Evolutionary conservation across 1,140 invertebrate genomes (phyloP).

Genomic region (Carposina sasakii): DNA sequence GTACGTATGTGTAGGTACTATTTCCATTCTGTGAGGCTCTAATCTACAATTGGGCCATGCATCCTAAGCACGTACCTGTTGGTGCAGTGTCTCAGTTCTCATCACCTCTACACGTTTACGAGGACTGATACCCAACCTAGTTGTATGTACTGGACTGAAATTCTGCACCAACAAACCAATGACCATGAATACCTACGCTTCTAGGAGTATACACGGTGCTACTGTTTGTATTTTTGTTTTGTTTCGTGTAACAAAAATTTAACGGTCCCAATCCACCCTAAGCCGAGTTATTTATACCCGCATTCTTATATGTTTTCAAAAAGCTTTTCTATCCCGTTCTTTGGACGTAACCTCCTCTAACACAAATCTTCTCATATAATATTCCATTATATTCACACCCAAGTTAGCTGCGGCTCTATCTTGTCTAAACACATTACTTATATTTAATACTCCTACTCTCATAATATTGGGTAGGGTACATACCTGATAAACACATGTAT

Average conservation of each 20-base stretch:
- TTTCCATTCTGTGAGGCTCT: conserved; percentile 46
- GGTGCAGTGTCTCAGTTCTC: conserved; percentile 47
- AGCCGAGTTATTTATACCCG: conserved; percentile 60
- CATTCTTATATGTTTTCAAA: conserved; percentile 44
- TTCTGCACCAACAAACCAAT: conserved; percentile 42
- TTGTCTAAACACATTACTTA: background rate
- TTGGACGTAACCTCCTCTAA: conserved; percentile 45
- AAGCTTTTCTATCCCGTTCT: conserved; percentile 52
- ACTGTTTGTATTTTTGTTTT: conserved; percentile 58
- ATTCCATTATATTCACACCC: conserved; percentile 48
- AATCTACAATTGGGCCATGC: conserved; percentile 48
- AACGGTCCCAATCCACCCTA: conserved; percentile 55
- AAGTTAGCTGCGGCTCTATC: conserved; percentile 25
- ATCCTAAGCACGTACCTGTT: conserved; percentile 45
- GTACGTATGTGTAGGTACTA: conserved; percentile 64
- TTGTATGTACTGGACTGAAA: no score
- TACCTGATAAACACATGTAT: no score
- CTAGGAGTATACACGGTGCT: conserved; percentile 64
- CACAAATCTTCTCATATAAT: conserved; percentile 47
- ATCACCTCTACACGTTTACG: no score
- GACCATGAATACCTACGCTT: conserved; percentile 54
- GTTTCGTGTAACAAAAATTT: conserved; percentile 48
- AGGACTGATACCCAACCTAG: no score
- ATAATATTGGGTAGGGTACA: no score
- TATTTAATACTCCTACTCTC: no score